These are phyloP conservation scores for Branchinecta lindahli DNA, from an alignment of 1,140 invertebrate genomes.

Conservation along the genomic window DNA sequence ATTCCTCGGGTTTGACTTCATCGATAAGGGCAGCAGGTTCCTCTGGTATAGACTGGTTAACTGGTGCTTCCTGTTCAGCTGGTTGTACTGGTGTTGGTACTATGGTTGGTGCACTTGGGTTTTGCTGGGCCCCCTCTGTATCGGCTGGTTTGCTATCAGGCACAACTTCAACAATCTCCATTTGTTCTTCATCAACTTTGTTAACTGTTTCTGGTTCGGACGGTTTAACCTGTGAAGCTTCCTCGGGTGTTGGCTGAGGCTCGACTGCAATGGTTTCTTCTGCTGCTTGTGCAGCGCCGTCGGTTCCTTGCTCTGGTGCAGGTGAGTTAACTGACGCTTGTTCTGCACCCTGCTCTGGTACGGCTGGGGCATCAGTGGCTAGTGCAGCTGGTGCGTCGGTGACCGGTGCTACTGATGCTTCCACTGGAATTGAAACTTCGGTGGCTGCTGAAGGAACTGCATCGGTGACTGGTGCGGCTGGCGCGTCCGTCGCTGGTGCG, in stretches of 20 bases:
- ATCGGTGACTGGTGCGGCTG: slow-evolving; percentile 14
- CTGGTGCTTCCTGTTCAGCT: slow-evolving; percentile 13
- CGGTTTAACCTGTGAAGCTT: too few relatives aligned
- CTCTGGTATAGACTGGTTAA: background rate
- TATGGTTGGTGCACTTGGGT: too few relatives aligned
- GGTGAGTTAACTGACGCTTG: too few relatives aligned
- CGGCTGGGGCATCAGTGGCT: slow-evolving; percentile 13
- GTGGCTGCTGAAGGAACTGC: background rate
- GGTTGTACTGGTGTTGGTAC: slow-evolving; percentile 17
- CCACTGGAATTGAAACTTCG: background rate
- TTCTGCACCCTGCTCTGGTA: background rate
- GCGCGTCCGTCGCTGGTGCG: slow-evolving; percentile 3
- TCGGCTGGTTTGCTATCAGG: too few relatives aligned
- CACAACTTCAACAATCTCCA: too few relatives aligned
- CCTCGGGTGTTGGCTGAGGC: too few relatives aligned
- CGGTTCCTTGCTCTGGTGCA: slow-evolving; percentile 14
- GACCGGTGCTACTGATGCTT: background rate
- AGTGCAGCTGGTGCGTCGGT: background rate
- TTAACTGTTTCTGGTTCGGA: too few relatives aligned
- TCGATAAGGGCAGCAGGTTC: background rate
- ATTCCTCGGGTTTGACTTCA: slow-evolving; percentile 15
- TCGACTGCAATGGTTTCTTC: slow-evolving; percentile 3
- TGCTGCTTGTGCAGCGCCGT: slow-evolving; percentile 19
- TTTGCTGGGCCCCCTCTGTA: too few relatives aligned
- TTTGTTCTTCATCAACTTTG: too few relatives aligned